Percentiles rank a stretch among this genome's conserved stretches.
Conservation (phyloP, 2,797 vertebrate species). For the Brachyalestes nurse region DNA sequence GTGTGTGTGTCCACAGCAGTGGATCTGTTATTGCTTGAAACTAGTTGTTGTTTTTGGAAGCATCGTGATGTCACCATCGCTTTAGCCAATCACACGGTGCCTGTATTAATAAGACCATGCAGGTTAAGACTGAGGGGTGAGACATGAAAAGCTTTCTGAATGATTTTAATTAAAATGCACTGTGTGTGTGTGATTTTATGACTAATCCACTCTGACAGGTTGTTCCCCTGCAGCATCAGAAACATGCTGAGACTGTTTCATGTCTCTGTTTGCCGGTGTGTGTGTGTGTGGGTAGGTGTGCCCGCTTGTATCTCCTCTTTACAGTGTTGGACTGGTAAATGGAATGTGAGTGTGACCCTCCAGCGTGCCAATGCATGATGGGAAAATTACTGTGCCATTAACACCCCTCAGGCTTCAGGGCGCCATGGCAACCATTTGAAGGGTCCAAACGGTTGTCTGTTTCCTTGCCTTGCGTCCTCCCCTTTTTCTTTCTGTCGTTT, state of each 20-base stretch:
- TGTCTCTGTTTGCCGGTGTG: not conserved
- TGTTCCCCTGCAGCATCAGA: constrained; percentile 31
- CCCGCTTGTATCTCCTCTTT: not conserved
- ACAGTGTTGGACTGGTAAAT: constrained; percentile 31
- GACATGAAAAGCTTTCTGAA: constrained; percentile 1
- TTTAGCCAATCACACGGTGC: not conserved
- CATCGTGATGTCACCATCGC: not conserved
- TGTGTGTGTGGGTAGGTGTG: constrained; percentile 13
- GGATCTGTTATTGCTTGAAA: not conserved
- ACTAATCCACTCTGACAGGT: constrained; percentile 42
- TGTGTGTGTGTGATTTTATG: constrained; percentile 29
- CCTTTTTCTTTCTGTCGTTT: not conserved
- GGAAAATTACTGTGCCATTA: constrained; percentile 44
- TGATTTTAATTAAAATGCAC: constrained; percentile 26
- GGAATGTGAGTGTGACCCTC: constrained; percentile 34
- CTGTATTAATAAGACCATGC: not conserved
- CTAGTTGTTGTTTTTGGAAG: not conserved
- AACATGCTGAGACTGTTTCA: constrained; percentile 39
- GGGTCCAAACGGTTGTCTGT: not conserved
- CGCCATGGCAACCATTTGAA: constrained; percentile 34
- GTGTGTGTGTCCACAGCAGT: not conserved
- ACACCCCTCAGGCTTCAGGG: constrained; percentile 21
- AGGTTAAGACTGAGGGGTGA: constrained; percentile 3
- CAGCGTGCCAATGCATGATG: constrained; percentile 48
- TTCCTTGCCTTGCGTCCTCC: not conserved